Conservation (phyloP, 35 echinoderm and acorn worm species). For the Holothuria glaberrima region DNA sequence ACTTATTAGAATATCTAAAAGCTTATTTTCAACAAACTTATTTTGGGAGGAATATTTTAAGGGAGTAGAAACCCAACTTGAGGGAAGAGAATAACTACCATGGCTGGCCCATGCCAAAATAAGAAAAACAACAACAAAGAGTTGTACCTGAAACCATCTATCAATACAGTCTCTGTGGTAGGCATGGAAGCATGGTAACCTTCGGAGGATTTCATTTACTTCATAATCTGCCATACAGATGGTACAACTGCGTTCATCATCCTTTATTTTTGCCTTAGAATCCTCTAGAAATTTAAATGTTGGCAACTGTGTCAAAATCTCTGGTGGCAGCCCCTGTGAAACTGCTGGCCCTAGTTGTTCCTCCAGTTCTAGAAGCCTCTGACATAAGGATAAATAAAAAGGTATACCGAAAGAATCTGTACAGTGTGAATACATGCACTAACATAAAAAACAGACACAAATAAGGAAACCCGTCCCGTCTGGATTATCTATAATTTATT, state of each 20-base stretch:
- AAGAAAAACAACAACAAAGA: too few species aligned
- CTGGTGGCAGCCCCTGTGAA: conserved; percentile 60
- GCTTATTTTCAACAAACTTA: too few species aligned
- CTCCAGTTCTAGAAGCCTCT: conserved; percentile 73
- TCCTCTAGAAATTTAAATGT: conserved; percentile 66
- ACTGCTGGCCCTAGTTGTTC: conserved; percentile 77
- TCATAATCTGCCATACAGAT: conserved; percentile 97
- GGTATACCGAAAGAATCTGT: too few species aligned
- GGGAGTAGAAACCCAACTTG: too few species aligned
- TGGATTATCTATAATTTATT: too few species aligned
- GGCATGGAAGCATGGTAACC: conserved; percentile 89
- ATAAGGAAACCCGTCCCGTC: too few species aligned
- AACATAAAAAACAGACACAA: too few species aligned
- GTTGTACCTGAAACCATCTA: conserved; percentile 83
- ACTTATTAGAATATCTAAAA: too few species aligned
- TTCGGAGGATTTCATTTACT: conserved; percentile 63
- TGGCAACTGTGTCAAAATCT: conserved; percentile 66
- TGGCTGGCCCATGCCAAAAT: too few species aligned
- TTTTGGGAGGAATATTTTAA: too few species aligned
- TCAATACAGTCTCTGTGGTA: conserved; percentile 88
- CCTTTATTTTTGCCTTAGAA: not conserved
- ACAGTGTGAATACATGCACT: too few species aligned
- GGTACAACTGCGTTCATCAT: conserved; percentile 70
- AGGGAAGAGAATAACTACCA: too few species aligned
- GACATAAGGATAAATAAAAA: not conserved